These are phyloP conservation scores for Malacoctenus gilli DNA, from an alignment of 2,797 vertebrate species.

Conservation along the genomic window DNA sequence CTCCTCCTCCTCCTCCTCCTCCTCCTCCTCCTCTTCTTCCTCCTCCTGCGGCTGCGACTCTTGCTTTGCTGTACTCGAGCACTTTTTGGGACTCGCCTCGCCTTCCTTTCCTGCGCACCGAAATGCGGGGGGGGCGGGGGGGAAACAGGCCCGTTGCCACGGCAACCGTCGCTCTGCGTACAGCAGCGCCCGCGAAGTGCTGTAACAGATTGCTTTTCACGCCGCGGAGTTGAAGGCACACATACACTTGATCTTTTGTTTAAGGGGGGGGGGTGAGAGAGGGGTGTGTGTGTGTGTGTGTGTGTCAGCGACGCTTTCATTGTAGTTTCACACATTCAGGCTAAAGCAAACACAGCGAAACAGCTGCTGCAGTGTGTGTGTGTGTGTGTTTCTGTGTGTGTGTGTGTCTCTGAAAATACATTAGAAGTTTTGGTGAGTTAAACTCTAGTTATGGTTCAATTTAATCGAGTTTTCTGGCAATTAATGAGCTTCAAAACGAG, in stretches of 20 bases:
- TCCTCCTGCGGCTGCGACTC: too few relatives aligned
- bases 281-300: too few relatives aligned
- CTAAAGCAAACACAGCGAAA: slow-evolving; percentile 67
- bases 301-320: slow-evolving; percentile 61
- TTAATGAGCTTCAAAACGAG: too few relatives aligned
- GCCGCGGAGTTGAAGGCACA: slow-evolving; percentile 23
- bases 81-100: slow-evolving; percentile 15
- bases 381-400: slow-evolving; percentile 9
- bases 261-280: slow-evolving; percentile 13
- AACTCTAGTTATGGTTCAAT: too few relatives aligned
- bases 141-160: slow-evolving; percentile 66
- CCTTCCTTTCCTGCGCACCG: slow-evolving; percentile 17
- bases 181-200: slow-evolving; percentile 42
- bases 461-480: too few relatives aligned
- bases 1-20: too few relatives aligned
- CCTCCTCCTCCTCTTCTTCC: too few relatives aligned
- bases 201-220: slow-evolving; percentile 63
- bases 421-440: too few relatives aligned
- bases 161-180: slow-evolving; percentile 60
- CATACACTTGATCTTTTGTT: slow-evolving; percentile 65
- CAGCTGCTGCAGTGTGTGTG: slow-evolving; percentile 50
- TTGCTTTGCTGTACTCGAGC: too few relatives aligned
- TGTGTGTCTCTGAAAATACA: too few relatives aligned
- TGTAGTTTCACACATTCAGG: slow-evolving; percentile 63
- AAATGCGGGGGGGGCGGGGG: too few relatives aligned